phyloP scores from a whole-genome alignment of 2,888 invertebrate genomes.

The Pollenia labialis region DNA sequence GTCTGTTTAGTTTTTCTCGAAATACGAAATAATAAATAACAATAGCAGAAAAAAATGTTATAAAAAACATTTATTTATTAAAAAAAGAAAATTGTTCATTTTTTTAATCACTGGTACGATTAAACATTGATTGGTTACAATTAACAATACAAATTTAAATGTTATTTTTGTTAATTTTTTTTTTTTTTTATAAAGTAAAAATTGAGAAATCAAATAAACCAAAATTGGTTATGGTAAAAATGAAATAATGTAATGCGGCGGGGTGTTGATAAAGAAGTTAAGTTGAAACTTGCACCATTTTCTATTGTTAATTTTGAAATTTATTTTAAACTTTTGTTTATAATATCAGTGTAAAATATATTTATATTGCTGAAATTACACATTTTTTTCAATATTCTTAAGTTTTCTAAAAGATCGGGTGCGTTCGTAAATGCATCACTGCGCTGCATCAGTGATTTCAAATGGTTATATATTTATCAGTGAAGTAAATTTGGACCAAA shows the following conservation, averaged over 20 bases:
- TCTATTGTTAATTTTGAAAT: conserved; percentile 5
- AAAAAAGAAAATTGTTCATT: neutral
- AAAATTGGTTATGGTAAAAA: conserved; percentile 46
- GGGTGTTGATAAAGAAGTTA: conserved; percentile 28
- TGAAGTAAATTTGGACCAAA: too few species aligned
- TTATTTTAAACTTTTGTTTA: neutral
- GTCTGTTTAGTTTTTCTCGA: too few species aligned
- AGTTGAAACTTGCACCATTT: conserved; percentile 19
- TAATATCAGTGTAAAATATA: neutral
- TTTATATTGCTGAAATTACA: neutral
- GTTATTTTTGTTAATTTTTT: conserved; percentile 48
- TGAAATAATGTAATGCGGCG: conserved; percentile 16
- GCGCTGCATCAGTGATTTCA: too few species aligned
- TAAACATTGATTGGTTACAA: conserved; percentile 54
- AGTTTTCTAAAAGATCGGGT: neutral
- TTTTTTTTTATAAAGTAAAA: conserved; percentile 49
- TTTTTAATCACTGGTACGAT: conserved; percentile 29
- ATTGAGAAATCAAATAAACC: conserved; percentile 45
- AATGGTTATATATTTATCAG: too few species aligned
- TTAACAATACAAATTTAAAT: conserved; percentile 47
- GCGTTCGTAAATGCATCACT: too few species aligned
- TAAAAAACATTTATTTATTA: too few species aligned
- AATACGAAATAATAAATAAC: too few species aligned
- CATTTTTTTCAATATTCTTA: too few species aligned
- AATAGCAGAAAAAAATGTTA: too few species aligned